Conservation (phyloP, 2,113 vertebrate species). For the Pycnonotus jocosus region DNA sequence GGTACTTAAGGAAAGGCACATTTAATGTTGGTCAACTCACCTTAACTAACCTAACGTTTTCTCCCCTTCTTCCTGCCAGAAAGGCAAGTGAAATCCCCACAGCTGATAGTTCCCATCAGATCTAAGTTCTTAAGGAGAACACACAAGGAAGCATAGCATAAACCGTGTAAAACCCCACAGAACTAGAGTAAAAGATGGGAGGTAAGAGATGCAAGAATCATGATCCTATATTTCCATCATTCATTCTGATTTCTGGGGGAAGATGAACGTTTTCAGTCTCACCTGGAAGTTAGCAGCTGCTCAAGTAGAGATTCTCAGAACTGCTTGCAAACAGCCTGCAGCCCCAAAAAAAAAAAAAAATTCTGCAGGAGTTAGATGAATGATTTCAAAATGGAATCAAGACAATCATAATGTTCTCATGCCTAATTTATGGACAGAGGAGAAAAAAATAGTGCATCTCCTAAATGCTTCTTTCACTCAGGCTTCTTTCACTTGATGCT, state of each 20-base stretch:
- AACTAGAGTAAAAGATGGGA: neutral
- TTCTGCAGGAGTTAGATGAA: slow-evolving; percentile 20
- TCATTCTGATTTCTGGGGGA: neutral
- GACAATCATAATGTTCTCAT: slow-evolving; percentile 48
- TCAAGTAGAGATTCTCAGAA: neutral
- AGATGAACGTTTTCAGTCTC: neutral
- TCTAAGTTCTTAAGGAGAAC: neutral
- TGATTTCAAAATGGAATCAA: slow-evolving; percentile 52
- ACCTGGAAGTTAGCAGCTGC: slow-evolving; percentile 1
- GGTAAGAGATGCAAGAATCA: neutral
- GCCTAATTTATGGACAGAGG: neutral
- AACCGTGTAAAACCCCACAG: neutral
- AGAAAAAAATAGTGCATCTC: neutral
- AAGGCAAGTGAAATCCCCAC: neutral
- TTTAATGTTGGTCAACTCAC: neutral
- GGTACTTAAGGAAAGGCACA: neutral
- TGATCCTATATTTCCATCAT: neutral
- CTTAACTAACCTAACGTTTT: neutral
- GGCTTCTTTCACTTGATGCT: slow-evolving; percentile 2
- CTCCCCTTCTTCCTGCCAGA: neutral
- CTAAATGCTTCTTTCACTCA: slow-evolving; percentile 35
- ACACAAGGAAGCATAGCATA: neutral
- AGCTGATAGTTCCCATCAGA: neutral
- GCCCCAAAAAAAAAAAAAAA: neutral
- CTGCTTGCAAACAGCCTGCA: neutral